These are phyloP conservation scores for Antennarius striatus DNA, from an alignment of 2,113 vertebrate species.

Conservation along the genomic window DNA sequence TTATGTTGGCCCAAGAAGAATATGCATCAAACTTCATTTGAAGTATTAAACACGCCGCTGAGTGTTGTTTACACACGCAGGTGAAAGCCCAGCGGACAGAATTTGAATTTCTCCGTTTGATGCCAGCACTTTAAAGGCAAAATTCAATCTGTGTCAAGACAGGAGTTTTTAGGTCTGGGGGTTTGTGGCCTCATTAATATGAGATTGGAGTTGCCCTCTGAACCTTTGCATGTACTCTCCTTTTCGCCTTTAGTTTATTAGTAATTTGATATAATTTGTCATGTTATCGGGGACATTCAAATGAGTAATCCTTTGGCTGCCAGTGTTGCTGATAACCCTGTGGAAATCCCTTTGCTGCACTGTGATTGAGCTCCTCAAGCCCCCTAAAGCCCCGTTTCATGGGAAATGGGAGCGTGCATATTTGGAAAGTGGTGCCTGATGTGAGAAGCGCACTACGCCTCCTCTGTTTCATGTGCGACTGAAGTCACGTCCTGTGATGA, in stretches of 20 bases:
- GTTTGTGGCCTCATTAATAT: constrained; percentile 24
- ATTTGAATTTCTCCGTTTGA: constrained; percentile 63
- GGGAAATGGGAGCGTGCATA: constrained; percentile 36
- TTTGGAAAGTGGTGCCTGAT: constrained; percentile 32
- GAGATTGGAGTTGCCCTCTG: constrained; percentile 20
- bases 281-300: constrained; percentile 25
- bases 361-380: constrained; percentile 13
- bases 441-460: constrained; percentile 3
- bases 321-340: constrained; percentile 26
- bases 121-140: constrained; percentile 64
- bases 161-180: constrained; percentile 20
- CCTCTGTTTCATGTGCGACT: constrained; percentile 16
- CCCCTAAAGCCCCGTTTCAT: constrained; percentile 21
- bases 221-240: background rate
- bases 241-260: constrained; percentile 5
- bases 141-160: constrained; percentile 48
- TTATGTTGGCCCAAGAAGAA: constrained; percentile 73
- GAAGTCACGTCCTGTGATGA: constrained; percentile 6
- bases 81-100: constrained; percentile 68
- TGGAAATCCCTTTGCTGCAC: constrained; percentile 7
- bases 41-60: constrained; percentile 76
- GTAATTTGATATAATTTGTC: constrained; percentile 2
- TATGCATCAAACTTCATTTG: constrained; percentile 74
- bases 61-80: constrained; percentile 72
- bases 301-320: constrained; percentile 43